Evolutionary conservation across 2,888 invertebrate genomes (phyloP).

Genomic region (Ceriagrion tenellum): DNA sequence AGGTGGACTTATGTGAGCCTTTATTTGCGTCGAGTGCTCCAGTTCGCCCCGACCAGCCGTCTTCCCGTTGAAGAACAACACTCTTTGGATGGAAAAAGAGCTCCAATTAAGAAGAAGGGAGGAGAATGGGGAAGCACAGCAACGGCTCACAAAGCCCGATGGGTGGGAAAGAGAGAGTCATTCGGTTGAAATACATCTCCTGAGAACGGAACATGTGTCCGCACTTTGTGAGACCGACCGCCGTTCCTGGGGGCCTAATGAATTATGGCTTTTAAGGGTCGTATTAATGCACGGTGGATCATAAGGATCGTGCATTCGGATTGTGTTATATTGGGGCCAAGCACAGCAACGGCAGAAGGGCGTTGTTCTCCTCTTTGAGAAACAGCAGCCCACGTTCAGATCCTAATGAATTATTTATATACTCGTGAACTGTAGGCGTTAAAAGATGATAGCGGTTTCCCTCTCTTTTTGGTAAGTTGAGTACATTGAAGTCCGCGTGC

Average conservation of each 20-base stretch:
- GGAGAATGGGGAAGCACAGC: background rate
- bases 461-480: background rate
- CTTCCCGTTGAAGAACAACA: background rate
- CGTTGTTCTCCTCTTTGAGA: background rate
- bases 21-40: background rate
- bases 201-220: background rate
- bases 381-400: background rate
- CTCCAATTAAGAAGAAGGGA: background rate
- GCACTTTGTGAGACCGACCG: background rate
- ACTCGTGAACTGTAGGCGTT: background rate
- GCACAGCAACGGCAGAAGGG: background rate
- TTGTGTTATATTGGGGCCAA: background rate
- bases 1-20: background rate
- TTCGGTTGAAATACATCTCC: constrained; percentile 13
- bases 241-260: background rate
- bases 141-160: background rate
- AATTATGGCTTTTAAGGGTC: background rate
- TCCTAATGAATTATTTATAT: background rate
- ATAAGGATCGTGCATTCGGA: background rate
- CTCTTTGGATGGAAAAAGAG: background rate
- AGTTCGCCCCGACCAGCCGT: background rate
- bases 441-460: background rate
- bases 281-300: background rate
- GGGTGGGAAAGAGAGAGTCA: constrained; percentile 33
- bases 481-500: background rate